phyloP scores from a whole-genome alignment of 2,113 vertebrate genomes.

The Chaetura pelagica region DNA sequence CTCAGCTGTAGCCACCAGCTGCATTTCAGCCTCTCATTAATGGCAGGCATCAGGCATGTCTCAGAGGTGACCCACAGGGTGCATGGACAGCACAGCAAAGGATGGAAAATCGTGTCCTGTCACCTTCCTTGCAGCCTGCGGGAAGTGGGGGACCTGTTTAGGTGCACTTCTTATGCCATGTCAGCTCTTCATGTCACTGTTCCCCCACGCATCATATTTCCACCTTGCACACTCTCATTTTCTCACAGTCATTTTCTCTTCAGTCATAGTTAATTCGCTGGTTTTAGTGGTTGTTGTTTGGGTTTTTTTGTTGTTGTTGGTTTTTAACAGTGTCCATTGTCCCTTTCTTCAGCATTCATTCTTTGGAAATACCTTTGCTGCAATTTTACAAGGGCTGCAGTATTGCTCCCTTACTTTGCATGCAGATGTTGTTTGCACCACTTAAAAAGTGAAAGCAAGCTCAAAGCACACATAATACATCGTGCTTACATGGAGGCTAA shows the following conservation, averaged over 20 bases:
- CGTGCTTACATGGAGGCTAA: not conserved
- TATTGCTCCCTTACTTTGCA: not conserved
- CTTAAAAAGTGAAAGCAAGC: not conserved
- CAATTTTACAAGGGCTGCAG: not conserved
- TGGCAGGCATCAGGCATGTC: not conserved
- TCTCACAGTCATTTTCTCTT: not conserved
- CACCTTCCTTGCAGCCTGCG: accelerated
- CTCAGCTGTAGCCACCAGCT: not conserved
- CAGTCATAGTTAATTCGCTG: not conserved
- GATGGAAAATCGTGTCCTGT: not conserved
- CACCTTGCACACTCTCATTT: not conserved
- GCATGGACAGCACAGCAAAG: not conserved
- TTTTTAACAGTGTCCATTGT: not conserved
- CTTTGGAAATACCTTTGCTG: not conserved
- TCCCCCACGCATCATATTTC: not conserved
- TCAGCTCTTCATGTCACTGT: not conserved
- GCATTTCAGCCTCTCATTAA: not conserved
- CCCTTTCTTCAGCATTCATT: not conserved
- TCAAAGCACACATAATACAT: not conserved
- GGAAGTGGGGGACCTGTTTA: not conserved
- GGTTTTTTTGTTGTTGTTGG: too few species aligned
- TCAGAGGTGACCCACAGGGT: not conserved
- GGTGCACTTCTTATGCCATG: not conserved
- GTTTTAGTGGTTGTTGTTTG: too few species aligned
- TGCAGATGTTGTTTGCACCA: not conserved